Conservation (phyloP, 2,888 invertebrate species). For the Encarsia formosa region DNA sequence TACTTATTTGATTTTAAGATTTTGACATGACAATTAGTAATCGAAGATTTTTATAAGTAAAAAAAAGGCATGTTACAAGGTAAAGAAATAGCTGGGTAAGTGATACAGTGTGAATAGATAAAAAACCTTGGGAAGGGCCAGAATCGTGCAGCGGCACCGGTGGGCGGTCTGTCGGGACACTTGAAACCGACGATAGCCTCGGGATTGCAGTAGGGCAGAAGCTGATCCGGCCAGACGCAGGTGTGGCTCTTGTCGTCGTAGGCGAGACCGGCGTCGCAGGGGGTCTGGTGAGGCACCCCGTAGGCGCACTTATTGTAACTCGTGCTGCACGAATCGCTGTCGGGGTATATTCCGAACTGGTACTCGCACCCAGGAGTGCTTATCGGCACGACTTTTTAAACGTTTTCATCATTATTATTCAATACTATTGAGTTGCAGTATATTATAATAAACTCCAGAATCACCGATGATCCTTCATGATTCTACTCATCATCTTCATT, state of each 20-base stretch:
- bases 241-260: slow-evolving; percentile 84
- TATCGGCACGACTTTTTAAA: slow-evolving; percentile 76
- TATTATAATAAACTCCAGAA: too few species aligned
- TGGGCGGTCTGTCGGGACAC: slow-evolving; percentile 81
- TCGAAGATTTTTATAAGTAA: too few species aligned
- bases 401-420: too few species aligned
- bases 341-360: slow-evolving; percentile 84
- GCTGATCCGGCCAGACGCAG: slow-evolving; percentile 92
- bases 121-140: slow-evolving; percentile 90
- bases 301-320: slow-evolving; percentile 82
- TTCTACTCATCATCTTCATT: too few species aligned
- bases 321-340: slow-evolving; percentile 75
- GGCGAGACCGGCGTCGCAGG: slow-evolving; percentile 82
- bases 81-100: too few species aligned
- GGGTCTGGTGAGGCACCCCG: slow-evolving; percentile 74
- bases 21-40: too few species aligned
- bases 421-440: too few species aligned
- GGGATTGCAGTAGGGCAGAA: slow-evolving; percentile 82
- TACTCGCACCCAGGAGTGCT: slow-evolving; percentile 81
- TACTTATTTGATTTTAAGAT: too few species aligned
- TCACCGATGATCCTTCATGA: too few species aligned
- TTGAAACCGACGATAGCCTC: slow-evolving; percentile 90
- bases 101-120: too few species aligned
- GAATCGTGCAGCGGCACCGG: slow-evolving; percentile 78
- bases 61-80: too few species aligned